Evolutionary conservation across 30 jellyfish, hydroid and myxozoan genomes (phyloP), one percentile per base, ranked within the genome.

Genomic region (Mastigias papua): DNA sequence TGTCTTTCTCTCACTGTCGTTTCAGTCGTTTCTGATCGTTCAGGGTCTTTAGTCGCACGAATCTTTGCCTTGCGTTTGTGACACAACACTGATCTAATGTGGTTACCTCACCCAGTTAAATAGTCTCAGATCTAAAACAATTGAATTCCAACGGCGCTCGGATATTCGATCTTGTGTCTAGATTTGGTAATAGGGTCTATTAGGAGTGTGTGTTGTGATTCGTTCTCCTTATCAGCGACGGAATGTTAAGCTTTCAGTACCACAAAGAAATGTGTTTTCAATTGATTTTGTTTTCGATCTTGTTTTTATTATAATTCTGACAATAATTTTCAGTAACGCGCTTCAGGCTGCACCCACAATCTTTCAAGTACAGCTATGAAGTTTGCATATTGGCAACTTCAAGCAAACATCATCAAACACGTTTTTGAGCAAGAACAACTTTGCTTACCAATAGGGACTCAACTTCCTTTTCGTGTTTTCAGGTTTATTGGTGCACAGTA

Each of bases 121-220:
- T 79, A 79, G 50, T 72, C 42, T 26, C 26, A 22, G 54, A 34
- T 64, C 33, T 35, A 46, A 20, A 63, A 79, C 90, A 79, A 79
- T 61, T 13, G 80, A 37, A 79, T 79, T 79, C 90, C 90, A 64
- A 21, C 22, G 81, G 58, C 30, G 70, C 48, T 32, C 22, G 62
- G 88, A 79, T 62, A 62, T 64, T 29, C 79, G 89, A 58, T 79
- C 71, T 20, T 57, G 57, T 63, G 90, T 79, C 90, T 62, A 21
- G 34, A 69, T 16, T 27, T 33, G 80, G 80, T 69, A 69, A 69
- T 69, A 27, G 80, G 63, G n/a, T 35, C 80, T 17, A 1, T 69
- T 8, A 2, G 31, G 19, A 48, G 16, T 27, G 23, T 10, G 23
- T 1, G 26, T 26, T 23, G 1, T 63, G 48, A 63, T 23, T 69